phyloP scores from a whole-genome alignment of 2,888 invertebrate genomes.

The Leptopilina syphax region DNA sequence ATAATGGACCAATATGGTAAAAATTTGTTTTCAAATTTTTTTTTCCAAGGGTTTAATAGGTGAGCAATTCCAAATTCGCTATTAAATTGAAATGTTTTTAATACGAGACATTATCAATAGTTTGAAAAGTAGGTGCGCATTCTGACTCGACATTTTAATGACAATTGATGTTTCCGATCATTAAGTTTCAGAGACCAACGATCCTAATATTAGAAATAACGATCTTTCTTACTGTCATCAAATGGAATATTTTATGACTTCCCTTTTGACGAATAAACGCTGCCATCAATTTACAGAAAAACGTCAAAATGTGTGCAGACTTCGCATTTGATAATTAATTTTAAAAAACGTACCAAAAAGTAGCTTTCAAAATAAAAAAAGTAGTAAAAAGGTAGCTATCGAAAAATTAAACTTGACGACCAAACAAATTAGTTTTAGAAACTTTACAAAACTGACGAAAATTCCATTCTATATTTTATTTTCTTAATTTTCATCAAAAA shows the following conservation, averaged over 20 bases:
- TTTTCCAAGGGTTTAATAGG: no score
- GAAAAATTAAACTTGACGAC: no score
- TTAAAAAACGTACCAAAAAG: no score
- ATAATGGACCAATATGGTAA: not conserved
- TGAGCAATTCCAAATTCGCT: no score
- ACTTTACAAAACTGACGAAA: no score
- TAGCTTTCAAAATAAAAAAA: no score
- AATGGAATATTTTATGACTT: constrained; percentile 5
- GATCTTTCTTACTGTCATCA: not conserved
- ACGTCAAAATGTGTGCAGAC: not conserved
- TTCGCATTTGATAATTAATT: no score
- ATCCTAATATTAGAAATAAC: constrained; percentile 41
- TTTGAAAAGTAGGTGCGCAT: constrained; percentile 59
- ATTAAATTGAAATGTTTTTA: not conserved
- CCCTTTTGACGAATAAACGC: not conserved
- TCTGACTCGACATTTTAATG: constrained; percentile 66
- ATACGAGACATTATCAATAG: constrained; percentile 11
- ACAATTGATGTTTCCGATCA: constrained; percentile 74
- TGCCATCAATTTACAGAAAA: not conserved
- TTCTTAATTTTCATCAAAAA: no score
- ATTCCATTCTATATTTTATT: no score
- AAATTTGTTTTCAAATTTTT: no score
- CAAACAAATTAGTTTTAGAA: no score
- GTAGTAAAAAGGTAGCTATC: no score
- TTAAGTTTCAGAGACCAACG: constrained; percentile 63